Conservation (phyloP, 2,888 invertebrate species). For the Xestia rhomboidea region DNA sequence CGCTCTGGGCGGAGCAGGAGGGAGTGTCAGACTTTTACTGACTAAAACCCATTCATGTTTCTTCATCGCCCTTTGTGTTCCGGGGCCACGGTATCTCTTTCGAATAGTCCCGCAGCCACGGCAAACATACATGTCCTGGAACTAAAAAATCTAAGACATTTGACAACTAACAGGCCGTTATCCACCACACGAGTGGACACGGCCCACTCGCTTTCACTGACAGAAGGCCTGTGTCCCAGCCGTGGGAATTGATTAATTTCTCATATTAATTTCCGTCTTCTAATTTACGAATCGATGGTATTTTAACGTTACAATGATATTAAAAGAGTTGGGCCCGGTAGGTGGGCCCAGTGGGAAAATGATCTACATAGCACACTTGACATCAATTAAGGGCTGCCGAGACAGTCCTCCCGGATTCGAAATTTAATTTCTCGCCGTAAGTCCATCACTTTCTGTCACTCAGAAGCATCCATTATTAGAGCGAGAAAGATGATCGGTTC, state of each 20-base stretch:
- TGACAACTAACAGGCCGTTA: not conserved
- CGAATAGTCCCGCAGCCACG: no score
- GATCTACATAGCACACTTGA: not conserved
- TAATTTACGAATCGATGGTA: not conserved
- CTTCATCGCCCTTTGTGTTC: no score
- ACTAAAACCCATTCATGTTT: no score
- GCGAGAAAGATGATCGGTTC: not conserved
- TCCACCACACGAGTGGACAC: not conserved
- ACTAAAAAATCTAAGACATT: not conserved
- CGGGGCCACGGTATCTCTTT: no score
- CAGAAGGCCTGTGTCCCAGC: not conserved
- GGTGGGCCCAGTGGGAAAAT: not conserved
- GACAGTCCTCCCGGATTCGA: not conserved
- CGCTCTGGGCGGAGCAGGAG: no score
- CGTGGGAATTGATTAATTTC: not conserved
- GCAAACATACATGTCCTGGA: not conserved
- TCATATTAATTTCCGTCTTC: not conserved
- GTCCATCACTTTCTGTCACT: constrained; percentile 13
- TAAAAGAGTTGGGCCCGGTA: not conserved
- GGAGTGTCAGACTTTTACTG: no score
- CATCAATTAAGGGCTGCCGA: not conserved
- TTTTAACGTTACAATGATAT: not conserved
- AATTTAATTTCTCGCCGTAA: constrained; percentile 17
- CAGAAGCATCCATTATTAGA: not conserved
- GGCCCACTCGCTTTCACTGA: not conserved